Conservation (phyloP, 2,888 invertebrate genomes). For the Hyles lineata region DNA sequence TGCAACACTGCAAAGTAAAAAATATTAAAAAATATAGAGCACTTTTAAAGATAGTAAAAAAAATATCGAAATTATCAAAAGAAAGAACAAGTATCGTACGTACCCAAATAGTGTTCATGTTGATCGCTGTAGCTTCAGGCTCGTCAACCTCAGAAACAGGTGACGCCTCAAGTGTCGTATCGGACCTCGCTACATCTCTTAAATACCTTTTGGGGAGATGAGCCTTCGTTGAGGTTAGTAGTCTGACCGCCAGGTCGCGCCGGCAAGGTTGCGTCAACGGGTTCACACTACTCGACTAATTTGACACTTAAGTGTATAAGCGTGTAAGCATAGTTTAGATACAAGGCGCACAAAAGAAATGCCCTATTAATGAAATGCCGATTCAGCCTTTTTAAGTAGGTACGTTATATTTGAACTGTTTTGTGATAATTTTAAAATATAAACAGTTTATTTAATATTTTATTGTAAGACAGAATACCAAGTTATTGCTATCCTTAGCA, state of each 20-base stretch:
- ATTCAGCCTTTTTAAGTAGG: too few relatives aligned
- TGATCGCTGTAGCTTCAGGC: slow-evolving; percentile 45
- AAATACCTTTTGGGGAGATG: slow-evolving; percentile 63
- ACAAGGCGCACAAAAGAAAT: not conserved
- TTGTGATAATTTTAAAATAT: too few relatives aligned
- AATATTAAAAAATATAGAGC: not conserved
- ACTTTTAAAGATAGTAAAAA: not conserved
- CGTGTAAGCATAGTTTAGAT: not conserved
- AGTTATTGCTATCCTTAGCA: too few relatives aligned
- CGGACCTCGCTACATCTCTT: slow-evolving; percentile 57
- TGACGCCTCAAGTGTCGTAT: slow-evolving; percentile 67
- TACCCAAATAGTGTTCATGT: slow-evolving; percentile 71
- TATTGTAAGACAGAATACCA: too few relatives aligned
- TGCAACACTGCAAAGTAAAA: not conserved
- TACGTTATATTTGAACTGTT: too few relatives aligned
- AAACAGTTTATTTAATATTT: too few relatives aligned
- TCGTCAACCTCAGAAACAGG: slow-evolving; percentile 54
- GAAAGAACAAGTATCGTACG: slow-evolving; percentile 46
- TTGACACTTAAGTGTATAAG: not conserved
- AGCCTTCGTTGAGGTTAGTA: slow-evolving; percentile 43
- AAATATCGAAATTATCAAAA: not conserved
- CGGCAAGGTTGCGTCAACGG: slow-evolving; percentile 65
- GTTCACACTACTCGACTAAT: slow-evolving; percentile 42
- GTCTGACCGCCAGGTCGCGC: slow-evolving; percentile 42
- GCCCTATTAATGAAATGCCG: too few relatives aligned